Evolutionary conservation across 2,888 invertebrate genomes (phyloP).

Genomic region (Didymodactylos carnosus): DNA sequence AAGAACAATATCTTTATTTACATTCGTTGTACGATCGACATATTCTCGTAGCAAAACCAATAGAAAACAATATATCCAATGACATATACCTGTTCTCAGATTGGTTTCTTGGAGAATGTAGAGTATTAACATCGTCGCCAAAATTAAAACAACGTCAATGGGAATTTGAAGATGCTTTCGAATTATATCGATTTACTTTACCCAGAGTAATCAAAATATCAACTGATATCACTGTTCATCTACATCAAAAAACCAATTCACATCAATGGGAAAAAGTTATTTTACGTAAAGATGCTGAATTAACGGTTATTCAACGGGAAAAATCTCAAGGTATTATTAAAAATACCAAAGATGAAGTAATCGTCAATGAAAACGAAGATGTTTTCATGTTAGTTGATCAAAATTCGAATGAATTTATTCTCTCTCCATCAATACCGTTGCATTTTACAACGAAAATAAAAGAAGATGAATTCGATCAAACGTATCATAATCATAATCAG

Average conservation of each 20-base stretch:
- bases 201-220: conserved; percentile 7
- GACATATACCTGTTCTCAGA: conserved; percentile 6
- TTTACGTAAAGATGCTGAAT: conserved; percentile 1
- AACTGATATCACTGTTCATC: conserved; percentile 5
- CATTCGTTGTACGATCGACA: conserved; percentile 11
- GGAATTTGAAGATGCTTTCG: conserved; percentile 10
- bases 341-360: no score
- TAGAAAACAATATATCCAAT: no score
- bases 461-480: conserved; percentile 3
- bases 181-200: conserved; percentile 9
- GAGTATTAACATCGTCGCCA: conserved; percentile 4
- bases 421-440: conserved; percentile 4
- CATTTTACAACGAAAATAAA: conserved; percentile 8
- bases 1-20: conserved; percentile 5
- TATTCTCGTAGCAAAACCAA: neutral
- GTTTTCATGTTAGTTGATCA: no score
- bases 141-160: conserved; percentile 8
- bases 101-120: conserved; percentile 10
- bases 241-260: neutral
- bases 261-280: conserved; percentile 6
- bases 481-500: conserved; percentile 9
- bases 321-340: no score
- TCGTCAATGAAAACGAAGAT: no score
- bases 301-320: no score
- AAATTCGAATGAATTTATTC: conserved; percentile 3